These are phyloP conservation scores for Danio albolineatus DNA, from an alignment of 2,797 vertebrate species.

Conservation along the genomic window DNA sequence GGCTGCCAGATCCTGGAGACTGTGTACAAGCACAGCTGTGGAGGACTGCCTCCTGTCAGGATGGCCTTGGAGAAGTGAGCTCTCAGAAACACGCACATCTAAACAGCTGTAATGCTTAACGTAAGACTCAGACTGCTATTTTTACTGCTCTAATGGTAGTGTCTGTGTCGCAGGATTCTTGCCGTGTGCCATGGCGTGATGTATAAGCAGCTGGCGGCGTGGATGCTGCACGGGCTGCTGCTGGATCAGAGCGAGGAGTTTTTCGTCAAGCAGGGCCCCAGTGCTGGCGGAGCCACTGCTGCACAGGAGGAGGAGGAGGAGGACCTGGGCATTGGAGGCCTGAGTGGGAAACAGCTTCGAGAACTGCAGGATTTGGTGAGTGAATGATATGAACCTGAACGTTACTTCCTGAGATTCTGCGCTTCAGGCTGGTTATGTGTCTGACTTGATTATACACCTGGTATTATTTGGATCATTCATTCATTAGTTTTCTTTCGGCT, in stretches of 20 bases:
- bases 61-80: conserved; percentile 94
- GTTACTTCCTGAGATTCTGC: not conserved
- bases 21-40: conserved; percentile 95
- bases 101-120: not conserved
- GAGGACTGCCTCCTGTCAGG: conserved; percentile 94
- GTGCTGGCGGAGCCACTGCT: conserved; percentile 83
- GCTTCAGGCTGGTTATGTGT: not conserved
- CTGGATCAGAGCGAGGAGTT: conserved; percentile 97
- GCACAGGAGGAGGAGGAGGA: conserved; percentile 96
- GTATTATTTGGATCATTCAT: too few species aligned
- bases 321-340: conserved; percentile 93
- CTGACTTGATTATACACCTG: too few species aligned
- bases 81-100: not conserved
- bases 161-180: conserved; percentile 82
- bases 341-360: conserved; percentile 94
- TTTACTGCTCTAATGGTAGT: conserved; percentile 10
- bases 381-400: not conserved
- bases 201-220: conserved; percentile 98
- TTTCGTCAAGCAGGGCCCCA: conserved; percentile 94
- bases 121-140: not conserved
- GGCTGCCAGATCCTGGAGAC: conserved; percentile 97
- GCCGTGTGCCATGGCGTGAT: conserved; percentile 96
- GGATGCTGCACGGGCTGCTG: conserved; percentile 97
- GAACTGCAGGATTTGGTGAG: conserved; percentile 97
- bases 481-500: too few species aligned